Base-by-base conservation (phyloP, 2,113 vertebrate genomes). In the Lanius ludovicianus region DNA sequence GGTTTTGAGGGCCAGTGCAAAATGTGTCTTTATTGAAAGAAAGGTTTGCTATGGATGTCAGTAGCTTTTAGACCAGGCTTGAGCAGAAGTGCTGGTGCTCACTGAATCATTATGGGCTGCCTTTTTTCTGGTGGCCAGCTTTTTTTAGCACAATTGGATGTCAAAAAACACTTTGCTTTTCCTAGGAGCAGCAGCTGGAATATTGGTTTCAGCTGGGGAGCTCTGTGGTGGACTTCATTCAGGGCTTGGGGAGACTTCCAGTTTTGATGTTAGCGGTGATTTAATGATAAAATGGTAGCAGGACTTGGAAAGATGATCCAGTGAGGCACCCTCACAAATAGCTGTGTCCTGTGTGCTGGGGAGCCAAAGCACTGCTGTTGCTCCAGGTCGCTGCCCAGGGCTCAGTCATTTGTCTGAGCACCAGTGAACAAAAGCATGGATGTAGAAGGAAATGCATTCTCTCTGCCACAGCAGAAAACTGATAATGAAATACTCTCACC, bases 391-490 rank as follows among this genome's bases (percentile, higher is more conserved):
- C 91, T 96, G 93, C 89, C 64, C 59, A 65, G 39, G 7, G 50
- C 86, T 89, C 44, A 71, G 83, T 60, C 63, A 65, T 86, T 92
- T 84, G 63, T 80, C 91, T 90, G 76, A 93, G 90, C 80, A 69
- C 50, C 73, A 65, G 13, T 56, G 77, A 92, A 73, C 67, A 90
- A 79, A 92, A 90, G 44, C 67, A 86, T 46, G 77, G 89, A 52
- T 90, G 83, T 35, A 80, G 79, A 92, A 95, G 57, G 41, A 92
- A 64, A 76, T 8, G 4, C 50, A 59, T 67, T 52, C 65, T 84
- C 81, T 70, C 47, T 79, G 56, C 88, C 47, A 64, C 1, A 42
- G 82, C 74, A 83, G 65, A 79, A 87, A 75, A 87, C 67, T 23
- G 75, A 52, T 90, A 55, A 31, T 90, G 39, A 76, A 80, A 60